Conservation (phyloP, 2,888 invertebrate genomes). For the Himalopsyche kuldschensis region DNA sequence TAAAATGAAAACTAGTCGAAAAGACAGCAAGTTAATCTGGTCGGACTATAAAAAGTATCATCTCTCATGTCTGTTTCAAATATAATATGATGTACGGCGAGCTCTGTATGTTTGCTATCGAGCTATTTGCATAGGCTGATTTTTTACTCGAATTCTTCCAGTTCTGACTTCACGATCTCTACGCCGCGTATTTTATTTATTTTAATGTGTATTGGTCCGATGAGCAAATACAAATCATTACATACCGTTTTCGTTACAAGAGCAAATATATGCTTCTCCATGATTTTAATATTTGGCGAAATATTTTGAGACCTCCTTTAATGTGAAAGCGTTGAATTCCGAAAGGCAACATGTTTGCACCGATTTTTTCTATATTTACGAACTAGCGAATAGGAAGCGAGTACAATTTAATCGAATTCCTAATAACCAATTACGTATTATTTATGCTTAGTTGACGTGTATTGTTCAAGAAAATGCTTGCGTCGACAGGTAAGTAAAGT, state of each 20-base stretch:
- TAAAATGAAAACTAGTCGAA: background rate
- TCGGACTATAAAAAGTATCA: background rate
- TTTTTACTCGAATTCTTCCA: slow-evolving; percentile 37
- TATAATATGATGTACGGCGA: background rate
- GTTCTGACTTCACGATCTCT: slow-evolving; percentile 24
- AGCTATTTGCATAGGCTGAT: slow-evolving; percentile 36
- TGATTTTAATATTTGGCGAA: background rate
- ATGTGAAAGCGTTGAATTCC: background rate
- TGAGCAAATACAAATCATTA: slow-evolving; percentile 24
- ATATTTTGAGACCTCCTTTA: background rate
- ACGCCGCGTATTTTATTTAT: slow-evolving; percentile 16
- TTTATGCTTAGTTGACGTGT: too few species aligned
- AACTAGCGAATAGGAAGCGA: too few species aligned
- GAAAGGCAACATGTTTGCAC: background rate
- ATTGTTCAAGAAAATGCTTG: too few species aligned
- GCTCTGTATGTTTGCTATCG: slow-evolving; percentile 24
- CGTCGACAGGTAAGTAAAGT: too few species aligned
- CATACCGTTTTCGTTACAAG: slow-evolving; percentile 5
- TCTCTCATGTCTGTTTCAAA: background rate
- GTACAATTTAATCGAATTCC: too few species aligned
- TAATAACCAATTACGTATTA: too few species aligned
- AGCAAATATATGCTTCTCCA: background rate
- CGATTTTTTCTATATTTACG: too few species aligned
- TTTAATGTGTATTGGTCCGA: slow-evolving; percentile 4
- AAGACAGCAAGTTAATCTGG: background rate